Evolutionary conservation across 2,888 invertebrate species (phyloP).

Genomic region (Athetis lepigone): DNA sequence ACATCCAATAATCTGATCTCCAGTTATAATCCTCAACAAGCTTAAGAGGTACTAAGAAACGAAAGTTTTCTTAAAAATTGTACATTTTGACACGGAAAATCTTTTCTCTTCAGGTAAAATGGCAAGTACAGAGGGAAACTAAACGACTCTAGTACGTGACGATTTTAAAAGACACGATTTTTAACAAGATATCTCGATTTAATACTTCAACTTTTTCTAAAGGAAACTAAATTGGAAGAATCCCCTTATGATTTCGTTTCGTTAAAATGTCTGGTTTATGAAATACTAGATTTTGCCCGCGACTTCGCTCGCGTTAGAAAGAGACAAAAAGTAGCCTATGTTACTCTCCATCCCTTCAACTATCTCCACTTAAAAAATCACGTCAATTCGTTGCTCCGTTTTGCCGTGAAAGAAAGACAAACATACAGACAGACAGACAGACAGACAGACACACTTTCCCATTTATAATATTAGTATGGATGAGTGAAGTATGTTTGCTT

Average conservation of each 20-base stretch:
- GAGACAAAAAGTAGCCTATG: too few relatives aligned
- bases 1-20: neutral
- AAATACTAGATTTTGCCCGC: too few relatives aligned
- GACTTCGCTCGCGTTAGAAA: too few relatives aligned
- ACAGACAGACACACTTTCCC: too few relatives aligned
- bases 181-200: neutral
- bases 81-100: neutral
- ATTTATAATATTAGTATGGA: too few relatives aligned
- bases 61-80: neutral
- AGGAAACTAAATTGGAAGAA: conserved; percentile 16
- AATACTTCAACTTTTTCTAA: conserved; percentile 14
- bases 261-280: neutral
- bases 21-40: neutral
- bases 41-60: neutral
- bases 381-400: too few relatives aligned
- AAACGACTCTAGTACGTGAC: conserved; percentile 28
- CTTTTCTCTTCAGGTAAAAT: conserved; percentile 2
- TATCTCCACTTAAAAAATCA: too few relatives aligned
- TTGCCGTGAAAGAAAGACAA: too few relatives aligned
- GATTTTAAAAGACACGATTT: conserved; percentile 19
- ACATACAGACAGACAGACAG: too few relatives aligned
- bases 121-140: conserved; percentile 10
- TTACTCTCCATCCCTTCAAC: too few relatives aligned
- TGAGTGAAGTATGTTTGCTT: too few relatives aligned
- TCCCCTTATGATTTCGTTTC: conserved; percentile 3